phyloP scores from a whole-genome alignment of 1,140 invertebrate genomes.

The Platorchestia sp. region DNA sequence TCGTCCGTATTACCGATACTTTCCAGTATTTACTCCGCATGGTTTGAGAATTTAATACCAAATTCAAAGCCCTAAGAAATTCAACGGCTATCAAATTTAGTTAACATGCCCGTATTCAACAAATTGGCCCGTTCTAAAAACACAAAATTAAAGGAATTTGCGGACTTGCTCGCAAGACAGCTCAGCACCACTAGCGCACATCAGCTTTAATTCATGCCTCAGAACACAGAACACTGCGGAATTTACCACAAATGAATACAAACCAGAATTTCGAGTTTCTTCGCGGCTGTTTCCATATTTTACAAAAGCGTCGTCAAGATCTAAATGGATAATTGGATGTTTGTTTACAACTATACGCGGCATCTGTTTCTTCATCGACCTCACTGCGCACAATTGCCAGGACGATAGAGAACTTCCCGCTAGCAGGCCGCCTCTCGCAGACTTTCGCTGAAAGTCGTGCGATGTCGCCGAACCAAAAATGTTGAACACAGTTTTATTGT shows the following conservation, averaged over 20 bases:
- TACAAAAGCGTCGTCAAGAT: not conserved
- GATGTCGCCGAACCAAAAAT: no score
- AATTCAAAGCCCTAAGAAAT: no score
- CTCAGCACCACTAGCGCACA: not conserved
- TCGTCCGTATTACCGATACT: no score
- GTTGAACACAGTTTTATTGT: no score
- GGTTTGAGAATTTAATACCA: no score
- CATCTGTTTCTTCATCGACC: not conserved
- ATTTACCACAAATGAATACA: not conserved
- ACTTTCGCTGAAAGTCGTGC: not conserved
- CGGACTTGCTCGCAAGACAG: no score
- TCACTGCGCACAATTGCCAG: not conserved
- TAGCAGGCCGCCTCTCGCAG: not conserved
- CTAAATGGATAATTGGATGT: not conserved
- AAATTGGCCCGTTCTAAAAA: no score
- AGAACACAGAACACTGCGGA: not conserved
- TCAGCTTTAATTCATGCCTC: not conserved
- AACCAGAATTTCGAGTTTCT: not conserved
- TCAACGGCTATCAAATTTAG: no score
- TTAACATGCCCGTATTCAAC: no score
- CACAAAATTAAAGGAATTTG: no score
- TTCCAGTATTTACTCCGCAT: no score
- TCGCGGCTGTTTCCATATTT: not conserved
- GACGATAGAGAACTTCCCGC: not conserved
- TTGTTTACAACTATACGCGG: not conserved